Evolutionary conservation across 2,113 vertebrate species (phyloP), one percentile per base, ranked within the genome.

Genomic region (Neofelis nebulosa): DNA sequence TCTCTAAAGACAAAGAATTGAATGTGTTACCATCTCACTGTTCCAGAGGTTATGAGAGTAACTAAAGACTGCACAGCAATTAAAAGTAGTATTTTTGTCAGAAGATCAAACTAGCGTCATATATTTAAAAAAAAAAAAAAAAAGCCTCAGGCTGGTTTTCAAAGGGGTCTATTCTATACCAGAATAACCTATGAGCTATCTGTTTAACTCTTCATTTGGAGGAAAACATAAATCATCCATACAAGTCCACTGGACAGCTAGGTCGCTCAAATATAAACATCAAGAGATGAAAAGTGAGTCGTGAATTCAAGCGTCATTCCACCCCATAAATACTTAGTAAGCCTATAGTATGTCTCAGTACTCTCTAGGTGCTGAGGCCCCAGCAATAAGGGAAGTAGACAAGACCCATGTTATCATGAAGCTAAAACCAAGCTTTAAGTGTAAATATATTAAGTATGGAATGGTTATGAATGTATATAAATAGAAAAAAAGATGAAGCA

Each of bases 31-130:
- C 97, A 68, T 91, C 89, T 91, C 81, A 50, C 74, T 66, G 89
- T 93, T 97, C 90, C 93, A 98, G 98, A 96, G 97, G 96, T 98
- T 98, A 97, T 95, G 94, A 0, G 33, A 96, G 74, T 74, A 29
- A 16, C 93, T 83, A 79, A 95, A 95, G 96, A 88, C 69, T 73
- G 21, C 65, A 95, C 87, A 98, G 97, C 97, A 96, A 98, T 97
- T 98, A 96, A 94, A 98, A 98, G 97, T 45, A 97, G 95, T 50
- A 93, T 93, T 98, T 98, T 95, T 97, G 97, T 98, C 95, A 98
- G 98, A 98, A 98, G 98, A 99, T 99, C 98, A 99, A 98, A 98
- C 97, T 29, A 29, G 76, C 81, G 95, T 98, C 96, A 97, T 66
- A 89, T 50, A 92, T 66, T 82, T 23, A 50, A 86, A 95, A 96